These are phyloP conservation scores for Semicossyphus pulcher DNA, from an alignment of 2,113 vertebrate genomes.

Conservation along the genomic window DNA sequence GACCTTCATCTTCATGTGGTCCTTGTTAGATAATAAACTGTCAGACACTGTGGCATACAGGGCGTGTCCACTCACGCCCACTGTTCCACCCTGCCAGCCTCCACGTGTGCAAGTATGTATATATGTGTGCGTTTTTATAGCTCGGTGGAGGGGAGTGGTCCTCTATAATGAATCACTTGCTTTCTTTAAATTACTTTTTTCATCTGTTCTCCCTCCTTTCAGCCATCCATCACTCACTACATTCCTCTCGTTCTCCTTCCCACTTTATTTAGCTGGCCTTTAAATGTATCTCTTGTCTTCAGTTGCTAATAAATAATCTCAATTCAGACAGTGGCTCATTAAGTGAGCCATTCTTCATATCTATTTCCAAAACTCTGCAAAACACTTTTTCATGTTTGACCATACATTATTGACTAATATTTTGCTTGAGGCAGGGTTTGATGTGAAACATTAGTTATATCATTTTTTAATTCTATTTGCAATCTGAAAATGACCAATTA, in stretches of 20 bases:
- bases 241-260: background rate
- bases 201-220: conserved; percentile 4
- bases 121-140: background rate
- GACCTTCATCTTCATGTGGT: conserved; percentile 41
- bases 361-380: background rate
- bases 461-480: background rate
- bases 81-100: background rate
- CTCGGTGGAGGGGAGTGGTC: background rate
- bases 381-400: background rate
- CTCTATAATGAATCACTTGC: conserved; percentile 34
- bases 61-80: conserved; percentile 38
- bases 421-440: background rate
- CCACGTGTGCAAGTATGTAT: background rate
- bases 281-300: background rate
- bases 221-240: background rate
- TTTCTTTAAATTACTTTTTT: conserved; percentile 18
- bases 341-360: background rate
- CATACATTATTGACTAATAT: background rate
- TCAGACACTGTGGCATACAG: background rate
- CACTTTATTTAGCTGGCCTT: background rate
- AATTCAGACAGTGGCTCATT: background rate
- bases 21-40: conserved; percentile 33
- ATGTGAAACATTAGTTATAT: background rate
- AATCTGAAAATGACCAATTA: background rate
- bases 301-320: background rate